Percentiles rank a stretch among this genome's conserved stretches.
Evolutionary conservation across 2,797 vertebrate species (phyloP).

Genomic region (Crypturellus tataupa): DNA sequence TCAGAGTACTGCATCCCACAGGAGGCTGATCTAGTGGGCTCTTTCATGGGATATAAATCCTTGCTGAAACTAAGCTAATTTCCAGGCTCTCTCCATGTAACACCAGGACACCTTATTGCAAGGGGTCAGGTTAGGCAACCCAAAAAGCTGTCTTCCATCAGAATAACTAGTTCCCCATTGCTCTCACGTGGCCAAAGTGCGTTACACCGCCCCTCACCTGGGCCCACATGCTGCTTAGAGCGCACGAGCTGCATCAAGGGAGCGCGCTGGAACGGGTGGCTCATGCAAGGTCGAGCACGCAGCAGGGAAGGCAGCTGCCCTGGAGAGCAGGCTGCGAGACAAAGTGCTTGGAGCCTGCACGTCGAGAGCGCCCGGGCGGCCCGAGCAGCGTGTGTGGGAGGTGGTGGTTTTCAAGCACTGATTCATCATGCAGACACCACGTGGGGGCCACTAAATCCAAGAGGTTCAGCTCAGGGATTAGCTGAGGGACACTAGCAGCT

Average conservation of each 20-base stretch:
- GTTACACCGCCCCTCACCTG: not conserved
- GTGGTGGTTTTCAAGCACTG: not conserved
- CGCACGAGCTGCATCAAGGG: rapidly evolving
- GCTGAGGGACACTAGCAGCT: not conserved
- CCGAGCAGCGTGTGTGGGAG: rapidly evolving
- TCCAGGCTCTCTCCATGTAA: not conserved
- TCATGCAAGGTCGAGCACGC: not conserved
- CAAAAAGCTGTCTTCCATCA: not conserved
- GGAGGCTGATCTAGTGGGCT: not conserved
- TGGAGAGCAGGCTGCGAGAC: not conserved
- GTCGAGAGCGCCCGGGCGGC: not conserved
- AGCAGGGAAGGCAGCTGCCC: not conserved
- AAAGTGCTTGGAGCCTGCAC: not conserved
- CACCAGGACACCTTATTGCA: not conserved
- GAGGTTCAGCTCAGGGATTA: rapidly evolving
- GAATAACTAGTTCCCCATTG: not conserved
- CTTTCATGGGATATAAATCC: not conserved
- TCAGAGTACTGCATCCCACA: not conserved
- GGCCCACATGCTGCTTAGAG: not conserved
- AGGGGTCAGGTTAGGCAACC: not conserved
- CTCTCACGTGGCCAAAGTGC: not conserved
- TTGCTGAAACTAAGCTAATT: not conserved
- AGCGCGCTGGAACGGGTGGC: not conserved
- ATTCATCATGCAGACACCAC: not conserved
- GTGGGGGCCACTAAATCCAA: not conserved